These are phyloP conservation scores for Scolopax bukidnonensis DNA, from an alignment of 2,797 vertebrate genomes.

Conservation along the genomic window DNA sequence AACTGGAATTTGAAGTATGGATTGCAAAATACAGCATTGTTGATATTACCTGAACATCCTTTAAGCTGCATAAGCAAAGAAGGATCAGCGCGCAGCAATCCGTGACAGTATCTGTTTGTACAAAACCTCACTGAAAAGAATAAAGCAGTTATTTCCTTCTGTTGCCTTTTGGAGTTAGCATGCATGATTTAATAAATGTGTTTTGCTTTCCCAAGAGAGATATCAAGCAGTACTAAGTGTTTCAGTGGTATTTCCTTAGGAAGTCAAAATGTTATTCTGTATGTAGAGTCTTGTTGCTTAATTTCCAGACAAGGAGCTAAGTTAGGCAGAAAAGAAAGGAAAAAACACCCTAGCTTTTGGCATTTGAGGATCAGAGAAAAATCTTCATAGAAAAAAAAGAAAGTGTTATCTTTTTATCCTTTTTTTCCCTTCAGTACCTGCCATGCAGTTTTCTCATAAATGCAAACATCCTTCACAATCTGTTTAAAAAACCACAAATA, in stretches of 20 bases:
- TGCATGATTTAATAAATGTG: conserved; percentile 67
- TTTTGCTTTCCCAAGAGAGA: conserved; percentile 66
- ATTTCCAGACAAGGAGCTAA: conserved; percentile 65
- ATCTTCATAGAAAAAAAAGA: neutral
- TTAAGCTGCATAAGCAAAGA: neutral
- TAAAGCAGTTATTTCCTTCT: conserved; percentile 59
- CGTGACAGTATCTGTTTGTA: neutral
- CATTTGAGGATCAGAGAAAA: conserved; percentile 44
- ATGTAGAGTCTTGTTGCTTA: conserved; percentile 52
- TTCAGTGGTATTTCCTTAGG: conserved; percentile 70
- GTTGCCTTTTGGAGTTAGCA: conserved; percentile 42
- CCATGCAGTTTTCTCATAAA: conserved; percentile 73
- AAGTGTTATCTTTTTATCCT: conserved; percentile 56
- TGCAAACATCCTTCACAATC: conserved; percentile 78
- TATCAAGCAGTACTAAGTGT: conserved; percentile 70
- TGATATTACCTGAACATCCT: neutral
- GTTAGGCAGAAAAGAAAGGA: conserved; percentile 51
- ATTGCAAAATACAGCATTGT: neutral
- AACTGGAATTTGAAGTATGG: neutral
- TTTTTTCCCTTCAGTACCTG: conserved; percentile 59
- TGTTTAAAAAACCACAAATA: conserved; percentile 81
- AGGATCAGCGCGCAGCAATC: neutral
- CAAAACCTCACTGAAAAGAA: conserved; percentile 8
- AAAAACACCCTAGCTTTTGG: neutral
- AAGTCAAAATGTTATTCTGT: conserved; percentile 69